These are phyloP conservation scores for Nemotelus nigrinus DNA, from an alignment of 2,888 invertebrate genomes.

Conservation along the genomic window DNA sequence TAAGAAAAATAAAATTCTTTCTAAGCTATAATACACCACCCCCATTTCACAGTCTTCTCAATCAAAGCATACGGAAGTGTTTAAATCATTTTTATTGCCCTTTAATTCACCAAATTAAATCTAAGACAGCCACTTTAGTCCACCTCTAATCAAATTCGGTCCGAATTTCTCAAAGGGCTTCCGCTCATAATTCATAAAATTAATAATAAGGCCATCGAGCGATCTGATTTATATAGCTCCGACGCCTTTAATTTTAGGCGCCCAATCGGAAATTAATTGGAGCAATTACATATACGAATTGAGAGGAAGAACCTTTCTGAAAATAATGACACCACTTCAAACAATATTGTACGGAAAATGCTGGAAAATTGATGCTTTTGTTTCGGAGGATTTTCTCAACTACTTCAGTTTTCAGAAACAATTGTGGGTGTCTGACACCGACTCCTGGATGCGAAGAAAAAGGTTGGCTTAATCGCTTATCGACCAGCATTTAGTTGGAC, in stretches of 20 bases:
- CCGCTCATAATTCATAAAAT: slow-evolving; percentile 36
- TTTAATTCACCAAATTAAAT: slow-evolving; percentile 14
- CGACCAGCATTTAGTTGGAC: slow-evolving; percentile 27
- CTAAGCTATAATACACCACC: slow-evolving; percentile 30
- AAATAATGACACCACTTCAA: neutral
- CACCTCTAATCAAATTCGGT: slow-evolving; percentile 11
- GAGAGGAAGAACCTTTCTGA: neutral
- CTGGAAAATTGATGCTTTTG: slow-evolving; percentile 5
- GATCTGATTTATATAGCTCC: slow-evolving; percentile 33
- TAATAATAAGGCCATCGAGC: slow-evolving; percentile 33
- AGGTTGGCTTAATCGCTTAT: slow-evolving; percentile 15
- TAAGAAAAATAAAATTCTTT: no score
- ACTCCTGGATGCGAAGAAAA: neutral
- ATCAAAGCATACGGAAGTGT: slow-evolving; percentile 30
- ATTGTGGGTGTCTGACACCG: neutral
- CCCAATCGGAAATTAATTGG: slow-evolving; percentile 9
- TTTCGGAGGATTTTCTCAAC: neutral
- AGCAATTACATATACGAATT: slow-evolving; percentile 7
- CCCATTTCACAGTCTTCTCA: slow-evolving; percentile 25
- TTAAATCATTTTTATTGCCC: slow-evolving; percentile 43
- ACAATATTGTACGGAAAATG: neutral
- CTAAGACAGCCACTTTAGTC: neutral
- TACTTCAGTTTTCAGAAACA: neutral
- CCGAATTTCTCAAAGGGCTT: slow-evolving; percentile 22
- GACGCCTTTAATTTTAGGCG: slow-evolving; percentile 17